Evolutionary conservation across 2,888 invertebrate species (phyloP).

Genomic region (Diabrotica balteata): DNA sequence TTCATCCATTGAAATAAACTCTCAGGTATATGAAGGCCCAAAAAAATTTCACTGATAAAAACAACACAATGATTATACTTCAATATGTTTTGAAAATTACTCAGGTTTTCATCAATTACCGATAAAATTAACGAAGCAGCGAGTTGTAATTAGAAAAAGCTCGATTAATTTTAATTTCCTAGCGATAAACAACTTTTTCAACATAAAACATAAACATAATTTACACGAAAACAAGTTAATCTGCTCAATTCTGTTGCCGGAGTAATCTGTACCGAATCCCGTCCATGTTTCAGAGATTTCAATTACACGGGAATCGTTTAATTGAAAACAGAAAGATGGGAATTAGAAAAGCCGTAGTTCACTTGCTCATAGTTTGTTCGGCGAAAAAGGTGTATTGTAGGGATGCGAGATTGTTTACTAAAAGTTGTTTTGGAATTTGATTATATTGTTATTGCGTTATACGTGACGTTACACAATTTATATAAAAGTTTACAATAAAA

Average conservation of each 20-base stretch:
- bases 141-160: not conserved
- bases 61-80: no score
- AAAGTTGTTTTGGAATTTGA: no score
- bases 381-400: not conserved
- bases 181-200: slow-evolving; percentile 11
- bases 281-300: slow-evolving; percentile 40
- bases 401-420: no score
- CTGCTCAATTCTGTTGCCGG: slow-evolving; percentile 15
- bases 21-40: no score
- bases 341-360: slow-evolving; percentile 38
- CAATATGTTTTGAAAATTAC: no score
- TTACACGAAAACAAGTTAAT: slow-evolving; percentile 21
- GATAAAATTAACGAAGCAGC: no score
- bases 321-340: slow-evolving; percentile 45
- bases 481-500: no score
- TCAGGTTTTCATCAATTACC: no score
- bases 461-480: no score
- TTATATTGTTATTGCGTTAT: no score
- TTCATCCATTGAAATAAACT: no score
- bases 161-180: not conserved
- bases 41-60: no score
- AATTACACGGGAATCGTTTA: slow-evolving; percentile 48
- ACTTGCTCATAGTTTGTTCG: slow-evolving; percentile 22
- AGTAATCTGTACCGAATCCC: slow-evolving; percentile 25
- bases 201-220: slow-evolving; percentile 20